These are phyloP conservation scores for Valencia hispanica DNA, from an alignment of 2,797 vertebrate species.

Conservation along the genomic window DNA sequence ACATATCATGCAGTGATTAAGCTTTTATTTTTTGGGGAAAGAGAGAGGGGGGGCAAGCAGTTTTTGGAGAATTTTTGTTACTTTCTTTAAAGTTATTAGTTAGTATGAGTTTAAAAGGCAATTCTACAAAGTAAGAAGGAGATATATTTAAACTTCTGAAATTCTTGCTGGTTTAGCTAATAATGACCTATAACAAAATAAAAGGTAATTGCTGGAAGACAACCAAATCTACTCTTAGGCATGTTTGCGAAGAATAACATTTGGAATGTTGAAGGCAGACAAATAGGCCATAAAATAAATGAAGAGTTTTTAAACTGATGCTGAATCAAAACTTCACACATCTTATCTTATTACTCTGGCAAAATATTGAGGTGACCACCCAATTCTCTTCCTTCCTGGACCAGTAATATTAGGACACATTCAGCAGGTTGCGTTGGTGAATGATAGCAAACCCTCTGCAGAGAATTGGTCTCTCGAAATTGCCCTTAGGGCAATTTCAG, in stretches of 20 bases:
- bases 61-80: neutral
- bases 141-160: neutral
- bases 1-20: no score
- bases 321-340: neutral
- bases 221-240: neutral
- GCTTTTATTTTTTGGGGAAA: no score
- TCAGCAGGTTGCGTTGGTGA: neutral
- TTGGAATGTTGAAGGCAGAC: neutral
- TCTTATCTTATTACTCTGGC: neutral
- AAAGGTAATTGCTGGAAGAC: neutral
- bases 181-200: neutral
- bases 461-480: no score
- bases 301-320: no score
- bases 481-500: no score
- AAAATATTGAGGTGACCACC: neutral
- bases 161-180: neutral
- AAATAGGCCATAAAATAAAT: neutral
- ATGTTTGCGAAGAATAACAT: neutral
- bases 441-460: neutral
- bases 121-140: neutral
- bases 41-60: neutral
- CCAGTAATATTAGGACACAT: neutral
- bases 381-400: neutral
- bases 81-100: neutral
- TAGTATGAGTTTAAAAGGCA: no score